Evolutionary conservation across 2,113 vertebrate genomes (phyloP).

Genomic region (Melanotaenia duboulayi): DNA sequence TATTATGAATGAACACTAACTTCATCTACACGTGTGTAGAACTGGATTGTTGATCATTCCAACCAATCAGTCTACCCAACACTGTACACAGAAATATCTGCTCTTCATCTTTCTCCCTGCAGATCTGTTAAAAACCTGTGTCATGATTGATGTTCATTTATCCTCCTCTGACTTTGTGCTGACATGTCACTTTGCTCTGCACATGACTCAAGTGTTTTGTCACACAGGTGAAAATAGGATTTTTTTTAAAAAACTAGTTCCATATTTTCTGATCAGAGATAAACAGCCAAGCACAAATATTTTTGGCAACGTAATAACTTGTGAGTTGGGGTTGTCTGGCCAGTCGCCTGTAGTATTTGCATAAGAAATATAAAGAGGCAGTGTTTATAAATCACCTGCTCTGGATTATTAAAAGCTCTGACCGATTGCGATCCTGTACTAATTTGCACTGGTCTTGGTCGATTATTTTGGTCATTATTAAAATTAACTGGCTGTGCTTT

Average conservation of each 20-base stretch:
- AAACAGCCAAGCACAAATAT: neutral
- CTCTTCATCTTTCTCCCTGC: neutral
- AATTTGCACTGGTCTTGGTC: neutral
- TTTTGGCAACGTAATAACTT: neutral
- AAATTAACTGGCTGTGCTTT: neutral
- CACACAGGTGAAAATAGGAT: neutral
- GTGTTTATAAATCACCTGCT: neutral
- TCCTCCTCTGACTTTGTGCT: neutral
- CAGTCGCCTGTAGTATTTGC: too few relatives aligned
- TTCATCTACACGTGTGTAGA: too few relatives aligned
- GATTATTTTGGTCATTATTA: neutral
- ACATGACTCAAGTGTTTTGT: neutral
- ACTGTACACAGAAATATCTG: neutral
- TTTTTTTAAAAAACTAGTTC: neutral
- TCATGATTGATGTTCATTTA: neutral
- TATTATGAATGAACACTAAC: too few relatives aligned
- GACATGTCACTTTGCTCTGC: neutral
- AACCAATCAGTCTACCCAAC: neutral
- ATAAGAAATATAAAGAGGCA: too few relatives aligned
- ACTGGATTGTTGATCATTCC: too few relatives aligned
- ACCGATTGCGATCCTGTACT: neutral
- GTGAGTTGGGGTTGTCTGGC: too few relatives aligned
- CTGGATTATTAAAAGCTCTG: neutral
- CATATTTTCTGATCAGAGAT: neutral
- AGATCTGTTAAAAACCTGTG: neutral